Base-by-base conservation (phyloP, 2,113 vertebrate species). In the Cercopithecus mona region DNA sequence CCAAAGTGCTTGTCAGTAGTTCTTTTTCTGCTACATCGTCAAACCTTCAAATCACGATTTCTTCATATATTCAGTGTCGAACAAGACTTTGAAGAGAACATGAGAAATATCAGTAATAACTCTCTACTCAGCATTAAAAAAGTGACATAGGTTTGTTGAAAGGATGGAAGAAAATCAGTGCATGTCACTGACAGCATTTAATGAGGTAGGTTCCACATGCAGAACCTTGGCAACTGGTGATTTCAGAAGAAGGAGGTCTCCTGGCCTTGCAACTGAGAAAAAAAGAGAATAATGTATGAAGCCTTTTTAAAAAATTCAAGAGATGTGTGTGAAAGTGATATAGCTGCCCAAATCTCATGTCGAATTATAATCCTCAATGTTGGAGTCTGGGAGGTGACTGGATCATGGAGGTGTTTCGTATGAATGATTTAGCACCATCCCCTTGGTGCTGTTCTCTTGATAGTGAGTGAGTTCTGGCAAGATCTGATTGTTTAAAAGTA, bases 61-160 rank as follows among this genome's bases (percentile, higher is more conserved):
- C 50, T 48, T 35, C 70, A 78, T 9, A 18, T 85, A 85, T 88
- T 82, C 64, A 68, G 3, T 82, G 87, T 90, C 52, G 85, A 86
- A 84, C 14, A 43, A 86, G 84, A 32, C 88, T 95, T 95, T 93
- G 80, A 92, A 66, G 45, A 55, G 59, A 96, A 72, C 11, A 61
- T 30, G 59, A 40, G 61, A 76, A 88, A 91, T 86, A n/a, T 12
- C 84, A 89, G 40, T 50, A 88, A 88, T 85, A 61, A 22, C 92
- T 86, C 81, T 73, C 12, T n/a, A 30, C 6, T 82, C 52, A 88
- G 79, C 64, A 66, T 18, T 18, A 64, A 64, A 64, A 79, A 95
- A 88, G 61, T 59, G 81, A 76, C 79, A 90, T n/a, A 38, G 0
- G 40, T 93, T 90, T 55, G 22, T 79, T n/a, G 2, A 35, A 95